Conservation (phyloP, 2,888 invertebrate genomes). For the Allacma fusca region DNA sequence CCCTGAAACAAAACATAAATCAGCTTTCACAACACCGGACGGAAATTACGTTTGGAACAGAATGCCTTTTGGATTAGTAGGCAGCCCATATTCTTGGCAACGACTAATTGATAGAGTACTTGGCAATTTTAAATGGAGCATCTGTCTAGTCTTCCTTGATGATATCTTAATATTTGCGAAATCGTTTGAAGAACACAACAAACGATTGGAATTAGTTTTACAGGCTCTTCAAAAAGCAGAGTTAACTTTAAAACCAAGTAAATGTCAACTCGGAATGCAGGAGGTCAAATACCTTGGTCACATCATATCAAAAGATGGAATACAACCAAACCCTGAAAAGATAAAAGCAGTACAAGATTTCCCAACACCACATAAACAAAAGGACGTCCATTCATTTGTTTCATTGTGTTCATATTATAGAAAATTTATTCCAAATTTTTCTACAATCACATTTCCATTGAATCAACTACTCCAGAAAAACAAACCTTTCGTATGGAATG, state of each 20-base stretch:
- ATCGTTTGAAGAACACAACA: constrained; percentile 56
- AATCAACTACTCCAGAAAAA: constrained; percentile 16
- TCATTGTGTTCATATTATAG: constrained; percentile 51
- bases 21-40: constrained; percentile 27
- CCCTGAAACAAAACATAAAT: constrained; percentile 22
- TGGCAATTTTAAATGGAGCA: background rate
- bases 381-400: constrained; percentile 48
- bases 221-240: background rate
- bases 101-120: constrained; percentile 14
- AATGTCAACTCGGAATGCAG: constrained; percentile 36
- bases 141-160: constrained; percentile 61
- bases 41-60: constrained; percentile 12
- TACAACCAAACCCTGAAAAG: background rate
- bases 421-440: constrained; percentile 13
- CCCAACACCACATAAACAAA: constrained; percentile 40
- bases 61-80: constrained; percentile 24
- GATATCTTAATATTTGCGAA: constrained; percentile 61
- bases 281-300: constrained; percentile 29
- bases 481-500: constrained; percentile 21
- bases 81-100: background rate
- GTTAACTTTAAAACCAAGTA: constrained; percentile 37
- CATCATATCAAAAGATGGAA: constrained; percentile 22
- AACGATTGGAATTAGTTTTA: background rate
- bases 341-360: constrained; percentile 45
- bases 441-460: constrained; percentile 29